These are phyloP conservation scores for Actinia equina DNA, from an alignment of 64 coral and sea anemone genomes.

Conservation along the genomic window DNA sequence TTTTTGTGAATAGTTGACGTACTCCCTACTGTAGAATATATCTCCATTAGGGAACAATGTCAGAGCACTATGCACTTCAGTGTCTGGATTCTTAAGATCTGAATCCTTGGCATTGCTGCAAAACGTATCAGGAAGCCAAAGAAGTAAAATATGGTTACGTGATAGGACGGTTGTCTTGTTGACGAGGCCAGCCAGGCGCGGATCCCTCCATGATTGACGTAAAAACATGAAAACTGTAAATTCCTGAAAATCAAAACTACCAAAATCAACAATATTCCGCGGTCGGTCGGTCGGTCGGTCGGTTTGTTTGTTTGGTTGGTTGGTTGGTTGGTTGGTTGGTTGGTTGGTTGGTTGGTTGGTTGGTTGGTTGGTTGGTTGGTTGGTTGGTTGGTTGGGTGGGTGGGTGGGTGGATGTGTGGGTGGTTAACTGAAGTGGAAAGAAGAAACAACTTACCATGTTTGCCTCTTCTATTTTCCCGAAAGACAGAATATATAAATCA, in stretches of 20 bases:
- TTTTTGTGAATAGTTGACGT: no score
- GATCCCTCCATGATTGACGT: constrained; percentile 72
- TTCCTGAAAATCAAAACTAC: constrained; percentile 42
- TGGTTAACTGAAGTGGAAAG: no score
- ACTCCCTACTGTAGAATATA: constrained; percentile 78
- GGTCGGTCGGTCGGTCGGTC: no score
- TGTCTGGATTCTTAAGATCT: constrained; percentile 63
- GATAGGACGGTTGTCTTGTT: constrained; percentile 11
- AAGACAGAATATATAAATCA: constrained; percentile 67
- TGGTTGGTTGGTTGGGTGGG: neutral
- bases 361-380: neutral
- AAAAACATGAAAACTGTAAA: constrained; percentile 74
- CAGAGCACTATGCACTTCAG: constrained; percentile 56
- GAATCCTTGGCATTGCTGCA: constrained; percentile 71
- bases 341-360: neutral
- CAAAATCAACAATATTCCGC: neutral
- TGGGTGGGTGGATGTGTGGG: neutral
- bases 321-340: neutral
- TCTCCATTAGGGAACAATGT: constrained; percentile 54
- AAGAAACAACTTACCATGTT: constrained; percentile 46
- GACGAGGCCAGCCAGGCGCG: constrained; percentile 42
- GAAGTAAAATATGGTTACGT: constrained; percentile 33
- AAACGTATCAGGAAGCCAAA: constrained; percentile 72
- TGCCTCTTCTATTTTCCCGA: constrained; percentile 74
- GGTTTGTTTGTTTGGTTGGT: neutral